These are phyloP conservation scores for Gallinago undulata DNA, from an alignment of 2,113 vertebrate genomes.

Conservation along the genomic window DNA sequence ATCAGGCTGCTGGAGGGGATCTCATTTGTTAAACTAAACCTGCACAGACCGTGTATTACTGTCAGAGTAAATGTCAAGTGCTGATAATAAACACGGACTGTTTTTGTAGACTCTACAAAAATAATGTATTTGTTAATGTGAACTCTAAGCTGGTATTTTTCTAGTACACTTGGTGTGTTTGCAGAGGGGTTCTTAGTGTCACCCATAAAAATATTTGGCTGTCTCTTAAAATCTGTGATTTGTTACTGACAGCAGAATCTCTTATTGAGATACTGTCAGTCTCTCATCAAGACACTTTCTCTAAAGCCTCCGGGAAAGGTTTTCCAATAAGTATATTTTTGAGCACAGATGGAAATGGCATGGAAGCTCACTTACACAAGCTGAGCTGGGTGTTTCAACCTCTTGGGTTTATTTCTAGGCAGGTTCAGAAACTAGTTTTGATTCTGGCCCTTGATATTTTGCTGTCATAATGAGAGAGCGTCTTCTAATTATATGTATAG, in stretches of 20 bases:
- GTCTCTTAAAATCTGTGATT: background rate
- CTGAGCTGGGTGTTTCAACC: background rate
- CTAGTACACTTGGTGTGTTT: background rate
- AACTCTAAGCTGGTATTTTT: background rate
- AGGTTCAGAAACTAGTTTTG: background rate
- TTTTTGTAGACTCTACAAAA: background rate
- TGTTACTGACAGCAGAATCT: background rate
- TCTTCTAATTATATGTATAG: background rate
- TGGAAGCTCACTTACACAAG: background rate
- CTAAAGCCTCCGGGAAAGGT: background rate
- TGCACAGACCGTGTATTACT: background rate
- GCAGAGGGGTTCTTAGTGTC: background rate
- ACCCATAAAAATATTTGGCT: background rate
- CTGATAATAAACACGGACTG: background rate
- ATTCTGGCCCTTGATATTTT: background rate
- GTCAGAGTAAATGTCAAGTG: background rate
- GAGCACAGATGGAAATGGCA: background rate
- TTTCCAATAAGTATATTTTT: background rate
- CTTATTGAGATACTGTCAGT: background rate
- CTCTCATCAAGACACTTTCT: background rate
- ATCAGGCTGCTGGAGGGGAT: background rate
- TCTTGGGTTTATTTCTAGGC: background rate
- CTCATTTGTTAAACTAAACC: background rate
- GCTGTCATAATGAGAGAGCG: background rate
- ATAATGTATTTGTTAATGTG: accelerated